Evolutionary conservation across 2,888 invertebrate genomes (phyloP), one percentile per base, ranked within the genome.

Genomic region (Mayetiola destructor): DNA sequence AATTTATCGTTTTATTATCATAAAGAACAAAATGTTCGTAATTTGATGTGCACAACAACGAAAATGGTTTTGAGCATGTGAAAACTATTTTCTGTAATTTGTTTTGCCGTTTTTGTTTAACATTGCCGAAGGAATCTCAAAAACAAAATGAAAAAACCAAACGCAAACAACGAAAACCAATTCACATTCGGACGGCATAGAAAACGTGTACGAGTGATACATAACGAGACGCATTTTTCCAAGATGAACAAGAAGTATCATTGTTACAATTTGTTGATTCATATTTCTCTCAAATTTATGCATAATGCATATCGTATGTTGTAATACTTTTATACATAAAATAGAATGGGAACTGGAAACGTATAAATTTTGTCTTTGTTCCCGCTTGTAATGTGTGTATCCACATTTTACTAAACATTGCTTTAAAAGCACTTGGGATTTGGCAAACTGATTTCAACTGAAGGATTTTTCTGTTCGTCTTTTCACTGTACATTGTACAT

Each of bases 391-490:
- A n/a, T n/a, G n/a, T n/a, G n/a, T n/a, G n/a, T n/a, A n/a, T n/a
- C n/a, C n/a, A n/a, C n/a, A n/a, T n/a, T n/a, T n/a, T n/a, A n/a
- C n/a, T n/a, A n/a, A n/a, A n/a, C n/a, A n/a, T n/a, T n/a, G n/a
- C n/a, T n/a, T n/a, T n/a, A 48, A 48, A 48, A 48, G 27, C 48
- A 48, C 48, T 27, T 48, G 48, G 48, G 48, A 48, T 48, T 48
- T 48, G 5, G 4, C 10, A 27, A 9, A 27, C 27, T 27, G 48
- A 48, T 27, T 27, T 27, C 27, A 23, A n/a, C n/a, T n/a, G n/a
- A n/a, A n/a, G n/a, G n/a, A n/a, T n/a, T n/a, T n/a, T n/a, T n/a
- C n/a, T n/a, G n/a, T n/a, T n/a, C n/a, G n/a, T n/a, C n/a, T n/a
- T n/a, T n/a, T n/a, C n/a, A n/a, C n/a, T n/a, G n/a, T n/a, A n/a